These are phyloP conservation scores for Synanthedon formicaeformis DNA, from an alignment of 2,888 invertebrate species.

Conservation along the genomic window DNA sequence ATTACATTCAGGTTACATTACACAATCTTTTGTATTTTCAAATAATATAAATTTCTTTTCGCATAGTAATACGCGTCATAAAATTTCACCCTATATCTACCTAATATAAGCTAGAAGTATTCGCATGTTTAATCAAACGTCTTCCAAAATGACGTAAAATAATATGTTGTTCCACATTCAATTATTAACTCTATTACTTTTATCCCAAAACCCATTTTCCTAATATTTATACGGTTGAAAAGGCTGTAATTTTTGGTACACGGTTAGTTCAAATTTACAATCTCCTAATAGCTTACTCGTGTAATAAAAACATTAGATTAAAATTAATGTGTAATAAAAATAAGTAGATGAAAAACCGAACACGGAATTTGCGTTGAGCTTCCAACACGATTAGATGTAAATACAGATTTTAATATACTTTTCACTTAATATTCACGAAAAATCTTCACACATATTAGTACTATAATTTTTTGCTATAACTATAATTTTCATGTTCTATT, in stretches of 20 bases:
- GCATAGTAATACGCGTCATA: constrained; percentile 17
- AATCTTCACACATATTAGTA: background rate
- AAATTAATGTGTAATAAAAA: constrained; percentile 21
- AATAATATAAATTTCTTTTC: constrained; percentile 13
- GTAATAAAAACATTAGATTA: constrained; percentile 23
- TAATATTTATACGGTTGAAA: background rate
- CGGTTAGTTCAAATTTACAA: constrained; percentile 3
- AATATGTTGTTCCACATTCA: constrained; percentile 8
- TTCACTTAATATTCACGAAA: constrained; percentile 1
- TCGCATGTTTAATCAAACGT: constrained; percentile 65
- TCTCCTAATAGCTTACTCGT: constrained; percentile 16
- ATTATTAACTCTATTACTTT: background rate
- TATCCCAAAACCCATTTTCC: background rate
- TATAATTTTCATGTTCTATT: no score
- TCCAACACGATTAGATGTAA: constrained; percentile 72
- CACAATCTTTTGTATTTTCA: constrained; percentile 18
- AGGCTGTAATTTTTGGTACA: background rate
- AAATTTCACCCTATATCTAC: constrained; percentile 34
- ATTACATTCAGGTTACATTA: no score
- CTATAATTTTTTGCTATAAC: no score
- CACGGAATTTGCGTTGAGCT: constrained; percentile 71
- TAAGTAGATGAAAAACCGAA: constrained; percentile 44
- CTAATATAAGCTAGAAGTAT: constrained; percentile 54
- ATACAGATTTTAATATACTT: constrained; percentile 40
- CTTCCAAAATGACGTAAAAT: constrained; percentile 68